A percentile compares a stretch with the other conserved stretches of the same genome.
Conservation (phyloP, 1,140 invertebrate genomes). For the Chironomus striatipennis region DNA sequence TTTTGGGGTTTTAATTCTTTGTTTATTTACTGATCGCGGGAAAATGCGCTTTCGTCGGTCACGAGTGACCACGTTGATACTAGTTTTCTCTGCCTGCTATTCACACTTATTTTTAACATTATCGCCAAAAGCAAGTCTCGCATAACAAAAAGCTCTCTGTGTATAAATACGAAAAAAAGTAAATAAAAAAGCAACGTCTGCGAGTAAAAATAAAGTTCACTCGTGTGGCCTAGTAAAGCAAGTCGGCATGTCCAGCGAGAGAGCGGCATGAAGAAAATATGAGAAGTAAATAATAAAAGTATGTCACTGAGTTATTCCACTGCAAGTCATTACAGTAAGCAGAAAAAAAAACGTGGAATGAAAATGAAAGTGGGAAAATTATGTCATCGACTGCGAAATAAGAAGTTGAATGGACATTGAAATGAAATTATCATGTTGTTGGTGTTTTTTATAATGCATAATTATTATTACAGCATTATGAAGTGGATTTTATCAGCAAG, state of each 20-base stretch:
- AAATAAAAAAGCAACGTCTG: too few species aligned
- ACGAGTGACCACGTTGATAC: too few species aligned
- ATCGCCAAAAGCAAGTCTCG: neutral
- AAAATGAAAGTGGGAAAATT: conserved; percentile 8
- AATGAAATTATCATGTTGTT: neutral
- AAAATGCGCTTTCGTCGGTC: too few species aligned
- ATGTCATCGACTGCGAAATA: neutral
- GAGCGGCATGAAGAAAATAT: neutral
- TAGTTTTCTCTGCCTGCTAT: too few species aligned
- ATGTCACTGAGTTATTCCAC: neutral
- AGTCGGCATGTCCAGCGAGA: neutral
- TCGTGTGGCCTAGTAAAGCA: neutral
- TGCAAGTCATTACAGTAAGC: neutral
- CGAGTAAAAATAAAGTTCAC: too few species aligned
- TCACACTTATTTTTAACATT: neutral
- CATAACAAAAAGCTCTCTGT: neutral
- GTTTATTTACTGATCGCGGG: too few species aligned
- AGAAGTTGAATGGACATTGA: conserved; percentile 8
- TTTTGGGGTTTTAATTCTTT: too few species aligned
- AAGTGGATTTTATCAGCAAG: too few species aligned
- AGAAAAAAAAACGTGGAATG: neutral
- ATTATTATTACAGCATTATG: neutral
- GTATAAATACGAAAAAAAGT: too few species aligned
- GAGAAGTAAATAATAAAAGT: conserved; percentile 2
- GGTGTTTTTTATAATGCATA: neutral